A percentile compares a stretch with the other conserved stretches of the same genome.
Conservation (phyloP, 2,888 invertebrate genomes). For the Andrena bicolor region DNA sequence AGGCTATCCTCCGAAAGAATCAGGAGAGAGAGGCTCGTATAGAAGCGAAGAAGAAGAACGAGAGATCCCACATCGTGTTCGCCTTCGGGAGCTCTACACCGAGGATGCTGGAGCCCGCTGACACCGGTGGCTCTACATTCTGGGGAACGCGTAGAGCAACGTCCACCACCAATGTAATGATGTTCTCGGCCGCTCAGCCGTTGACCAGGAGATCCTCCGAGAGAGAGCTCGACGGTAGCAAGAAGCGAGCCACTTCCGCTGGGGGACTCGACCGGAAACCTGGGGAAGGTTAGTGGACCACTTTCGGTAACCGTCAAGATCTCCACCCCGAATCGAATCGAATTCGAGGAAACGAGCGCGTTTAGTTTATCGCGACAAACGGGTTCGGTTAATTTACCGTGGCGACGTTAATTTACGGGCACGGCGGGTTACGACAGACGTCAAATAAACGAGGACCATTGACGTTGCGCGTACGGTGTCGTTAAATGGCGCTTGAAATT, state of each 20-base stretch:
- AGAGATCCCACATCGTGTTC: constrained; percentile 91
- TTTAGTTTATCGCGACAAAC: neutral
- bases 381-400: neutral
- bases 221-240: constrained; percentile 91
- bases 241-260: constrained; percentile 92
- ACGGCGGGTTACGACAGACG: constrained; percentile 2
- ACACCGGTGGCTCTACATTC: constrained; percentile 90
- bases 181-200: constrained; percentile 88
- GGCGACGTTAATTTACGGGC: neutral
- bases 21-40: constrained; percentile 93
- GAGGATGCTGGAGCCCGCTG: constrained; percentile 93
- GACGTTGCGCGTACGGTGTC: constrained; percentile 6
- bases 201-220: constrained; percentile 94
- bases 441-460: constrained; percentile 36
- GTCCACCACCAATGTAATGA: constrained; percentile 95
- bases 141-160: constrained; percentile 96
- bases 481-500: constrained; percentile 4
- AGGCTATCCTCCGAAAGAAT: constrained; percentile 94
- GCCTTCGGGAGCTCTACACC: constrained; percentile 97
- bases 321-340: neutral
- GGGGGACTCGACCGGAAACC: constrained; percentile 89
- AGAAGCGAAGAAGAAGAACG: constrained; percentile 92
- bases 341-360: neutral
- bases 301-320: neutral
- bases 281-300: constrained; percentile 86